Evolutionary conservation across 2,113 vertebrate species (phyloP), one percentile per base, ranked within the genome.

Genomic region (Pycnonotus jocosus): DNA sequence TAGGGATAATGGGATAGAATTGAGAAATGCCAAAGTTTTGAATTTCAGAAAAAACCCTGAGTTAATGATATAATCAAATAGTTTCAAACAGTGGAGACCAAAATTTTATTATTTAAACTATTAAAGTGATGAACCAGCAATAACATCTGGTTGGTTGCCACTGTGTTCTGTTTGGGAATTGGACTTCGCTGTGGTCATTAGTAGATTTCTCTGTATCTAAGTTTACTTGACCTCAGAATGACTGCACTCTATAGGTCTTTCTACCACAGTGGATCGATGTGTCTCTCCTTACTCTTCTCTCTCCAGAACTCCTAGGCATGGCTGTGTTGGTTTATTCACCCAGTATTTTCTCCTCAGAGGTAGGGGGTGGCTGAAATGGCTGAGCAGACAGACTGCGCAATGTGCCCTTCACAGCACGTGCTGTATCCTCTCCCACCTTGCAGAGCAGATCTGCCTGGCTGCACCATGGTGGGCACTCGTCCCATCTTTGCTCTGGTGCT

Each of bases 341-440:
- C 33, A 48, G 30, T 79, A 11, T 69, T 66, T 91, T 53, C 31
- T 71, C 14, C 19, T 48, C 0, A 0, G 44, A 57, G 25, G 6
- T 18, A 47, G 30, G 20, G 10, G 8, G n/a, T 56, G 19, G 9
- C 33, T 77, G 51, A 33, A 44, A 8, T 1, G 1, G 15, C 42
- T 1, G 1, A 65, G 45, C 10, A 42, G 48, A 14, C 18, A 70
- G 37, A 27, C 64, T 91, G 21, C 23, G 7, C 12, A 12, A 3
- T 1, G 0, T 51, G 12, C 18, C 6, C 11, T 1, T 2, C 14
- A 4, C 33, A 57, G 31, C 13, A 6, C 1, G 0, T 51, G 15
- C 17, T 74, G 8, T 33, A 5, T 77, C 16, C 5, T 84, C 11
- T 88, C 8, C 27, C 14, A 40, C 13, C 6, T 37, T 2, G 7